phyloP scores from a whole-genome alignment of 2,888 invertebrate genomes.

The Parnassius orleans region DNA sequence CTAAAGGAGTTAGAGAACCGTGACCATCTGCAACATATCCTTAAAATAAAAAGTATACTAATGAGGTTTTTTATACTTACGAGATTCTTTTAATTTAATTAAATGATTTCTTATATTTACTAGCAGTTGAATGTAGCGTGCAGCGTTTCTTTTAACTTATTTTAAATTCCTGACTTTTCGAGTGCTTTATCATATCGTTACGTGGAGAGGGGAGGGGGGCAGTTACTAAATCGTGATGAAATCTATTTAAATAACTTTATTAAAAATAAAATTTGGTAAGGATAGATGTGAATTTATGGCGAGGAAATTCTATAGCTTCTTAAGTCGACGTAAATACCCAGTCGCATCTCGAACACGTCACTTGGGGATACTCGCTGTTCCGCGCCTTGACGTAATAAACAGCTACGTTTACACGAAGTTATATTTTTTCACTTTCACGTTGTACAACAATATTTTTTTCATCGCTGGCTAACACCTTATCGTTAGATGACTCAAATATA shows the following conservation, averaged over 20 bases:
- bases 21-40: background rate
- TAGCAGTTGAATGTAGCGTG: too few species aligned
- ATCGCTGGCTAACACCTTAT: too few species aligned
- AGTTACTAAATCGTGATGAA: background rate
- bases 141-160: background rate
- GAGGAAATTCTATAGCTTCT: conserved; percentile 19
- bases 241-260: background rate
- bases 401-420: too few species aligned
- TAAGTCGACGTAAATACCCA: conserved; percentile 32
- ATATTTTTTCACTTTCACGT: too few species aligned
- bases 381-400: too few species aligned
- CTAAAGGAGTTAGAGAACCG: too few species aligned
- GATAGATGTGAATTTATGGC: background rate
- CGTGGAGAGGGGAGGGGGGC: background rate
- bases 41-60: background rate
- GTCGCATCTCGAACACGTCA: conserved; percentile 12
- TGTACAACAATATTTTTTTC: too few species aligned
- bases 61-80: too few species aligned
- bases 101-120: too few species aligned
- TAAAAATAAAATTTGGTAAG: background rate
- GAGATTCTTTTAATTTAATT: too few species aligned
- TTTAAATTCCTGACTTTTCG: background rate
- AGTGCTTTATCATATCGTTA: background rate
- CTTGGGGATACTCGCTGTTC: too few species aligned
- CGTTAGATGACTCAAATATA: too few species aligned